phyloP scores from a whole-genome alignment of 2,888 invertebrate genomes.

The Mesopsocus fuscifrons region DNA sequence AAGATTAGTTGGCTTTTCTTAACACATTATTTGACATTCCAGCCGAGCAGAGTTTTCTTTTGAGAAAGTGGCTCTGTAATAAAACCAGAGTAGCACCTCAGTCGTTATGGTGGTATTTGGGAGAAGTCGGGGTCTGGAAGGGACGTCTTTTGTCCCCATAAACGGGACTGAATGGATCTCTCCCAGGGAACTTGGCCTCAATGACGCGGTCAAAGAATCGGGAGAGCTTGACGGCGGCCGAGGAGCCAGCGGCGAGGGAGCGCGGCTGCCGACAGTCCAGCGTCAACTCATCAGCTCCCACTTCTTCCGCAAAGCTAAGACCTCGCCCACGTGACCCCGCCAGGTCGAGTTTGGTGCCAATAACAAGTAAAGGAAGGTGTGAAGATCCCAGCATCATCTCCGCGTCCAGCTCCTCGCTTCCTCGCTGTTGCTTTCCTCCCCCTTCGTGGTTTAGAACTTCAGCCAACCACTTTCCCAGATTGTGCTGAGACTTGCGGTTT shows the following conservation, averaged over 20 bases:
- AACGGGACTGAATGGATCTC: conserved; percentile 20
- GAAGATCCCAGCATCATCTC: conserved; percentile 71
- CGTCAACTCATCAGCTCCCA: conserved; percentile 84
- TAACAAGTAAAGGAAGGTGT: conserved; percentile 83
- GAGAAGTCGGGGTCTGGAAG: conserved; percentile 29
- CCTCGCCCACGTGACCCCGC: conserved; percentile 51
- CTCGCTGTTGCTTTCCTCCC: conserved; percentile 23
- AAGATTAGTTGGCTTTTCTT: no score
- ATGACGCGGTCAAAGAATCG: conserved; percentile 84
- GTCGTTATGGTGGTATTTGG: conserved; percentile 37
- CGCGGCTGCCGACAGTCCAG: conserved; percentile 45
- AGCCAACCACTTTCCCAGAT: conserved; percentile 80
- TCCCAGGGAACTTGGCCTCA: conserved; percentile 29
- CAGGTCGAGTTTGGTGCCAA: conserved; percentile 84
- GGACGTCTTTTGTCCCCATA: conserved; percentile 22
- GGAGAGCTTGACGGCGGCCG: conserved; percentile 82
- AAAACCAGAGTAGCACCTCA: no score
- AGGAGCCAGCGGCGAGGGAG: conserved; percentile 82
- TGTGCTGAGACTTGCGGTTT: conserved; percentile 87
- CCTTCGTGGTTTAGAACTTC: conserved; percentile 69
- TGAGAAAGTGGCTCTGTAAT: no score
- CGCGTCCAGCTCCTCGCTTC: conserved; percentile 56
- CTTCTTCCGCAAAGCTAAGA: conserved; percentile 66
- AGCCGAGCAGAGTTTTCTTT: no score
- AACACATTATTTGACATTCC: no score